Evolutionary conservation across 2,888 invertebrate species (phyloP).

Genomic region (Leistus spinibarbis): DNA sequence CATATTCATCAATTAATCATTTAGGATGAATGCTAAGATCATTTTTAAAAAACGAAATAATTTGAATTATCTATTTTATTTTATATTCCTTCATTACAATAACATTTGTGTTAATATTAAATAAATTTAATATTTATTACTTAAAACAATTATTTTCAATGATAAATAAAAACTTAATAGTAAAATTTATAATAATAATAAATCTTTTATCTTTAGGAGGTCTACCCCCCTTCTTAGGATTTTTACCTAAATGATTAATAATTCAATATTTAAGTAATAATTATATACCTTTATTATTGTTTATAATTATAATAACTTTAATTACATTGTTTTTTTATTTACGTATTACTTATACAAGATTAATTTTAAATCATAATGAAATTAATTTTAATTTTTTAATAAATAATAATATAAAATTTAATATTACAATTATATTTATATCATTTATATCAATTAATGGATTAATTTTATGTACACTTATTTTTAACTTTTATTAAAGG

Average conservation of each 20-base stretch:
- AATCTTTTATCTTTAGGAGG: too few species aligned
- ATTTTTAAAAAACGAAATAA: conserved; percentile 58
- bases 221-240: too few species aligned
- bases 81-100: conserved; percentile 58
- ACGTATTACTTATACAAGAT: conserved; percentile 60
- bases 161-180: too few species aligned
- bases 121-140: conserved; percentile 57
- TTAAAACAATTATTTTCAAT: conserved; percentile 61
- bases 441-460: conserved; percentile 49
- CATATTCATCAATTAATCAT: not conserved
- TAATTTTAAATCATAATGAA: conserved; percentile 60
- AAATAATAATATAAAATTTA: conserved; percentile 53
- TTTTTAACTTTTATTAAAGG: conserved; percentile 51
- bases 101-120: conserved; percentile 51
- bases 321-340: conserved; percentile 64
- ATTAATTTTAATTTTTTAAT: conserved; percentile 58
- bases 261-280: conserved; percentile 29
- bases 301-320: conserved; percentile 62
- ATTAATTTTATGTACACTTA: conserved; percentile 45
- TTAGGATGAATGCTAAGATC: conserved; percentile 49
- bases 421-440: conserved; percentile 46
- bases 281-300: conserved; percentile 54
- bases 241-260: too few species aligned
- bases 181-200: too few species aligned
- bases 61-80: conserved; percentile 59